These are phyloP conservation scores for Dendropsophus ebraccatus DNA, from an alignment of 2,113 vertebrate genomes.

Conservation along the genomic window DNA sequence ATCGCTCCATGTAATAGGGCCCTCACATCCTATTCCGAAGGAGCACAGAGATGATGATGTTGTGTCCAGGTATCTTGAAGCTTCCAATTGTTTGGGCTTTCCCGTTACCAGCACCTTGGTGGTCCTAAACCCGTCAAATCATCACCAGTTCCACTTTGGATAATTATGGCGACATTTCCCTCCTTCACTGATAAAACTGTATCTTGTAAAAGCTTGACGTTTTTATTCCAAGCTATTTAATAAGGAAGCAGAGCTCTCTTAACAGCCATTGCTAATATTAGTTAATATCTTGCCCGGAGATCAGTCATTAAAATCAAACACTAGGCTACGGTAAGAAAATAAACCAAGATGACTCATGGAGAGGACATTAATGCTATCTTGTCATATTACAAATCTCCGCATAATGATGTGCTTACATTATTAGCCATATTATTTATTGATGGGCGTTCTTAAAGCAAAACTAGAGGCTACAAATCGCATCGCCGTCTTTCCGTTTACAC, in stretches of 20 bases:
- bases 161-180: not conserved
- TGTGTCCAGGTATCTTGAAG: not conserved
- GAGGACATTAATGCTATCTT: not conserved
- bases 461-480: not conserved
- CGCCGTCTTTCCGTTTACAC: not conserved
- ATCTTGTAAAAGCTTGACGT: constrained; percentile 7
- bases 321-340: not conserved
- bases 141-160: not conserved
- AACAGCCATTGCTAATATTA: not conserved
- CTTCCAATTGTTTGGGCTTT: not conserved
- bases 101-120: not conserved
- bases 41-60: not conserved
- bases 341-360: not conserved
- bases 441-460: not conserved
- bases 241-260: not conserved
- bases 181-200: not conserved
- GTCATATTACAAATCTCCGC: not conserved
- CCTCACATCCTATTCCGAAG: not conserved
- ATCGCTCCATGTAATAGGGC: too few species aligned
- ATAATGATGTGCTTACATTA: not conserved
- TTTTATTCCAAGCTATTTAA: not conserved
- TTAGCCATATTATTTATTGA: not conserved
- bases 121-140: not conserved
- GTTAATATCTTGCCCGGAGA: not conserved
- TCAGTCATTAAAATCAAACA: constrained; percentile 15